Conservation (phyloP, 2,888 invertebrate species). For the Lasioglossum malachurum region DNA sequence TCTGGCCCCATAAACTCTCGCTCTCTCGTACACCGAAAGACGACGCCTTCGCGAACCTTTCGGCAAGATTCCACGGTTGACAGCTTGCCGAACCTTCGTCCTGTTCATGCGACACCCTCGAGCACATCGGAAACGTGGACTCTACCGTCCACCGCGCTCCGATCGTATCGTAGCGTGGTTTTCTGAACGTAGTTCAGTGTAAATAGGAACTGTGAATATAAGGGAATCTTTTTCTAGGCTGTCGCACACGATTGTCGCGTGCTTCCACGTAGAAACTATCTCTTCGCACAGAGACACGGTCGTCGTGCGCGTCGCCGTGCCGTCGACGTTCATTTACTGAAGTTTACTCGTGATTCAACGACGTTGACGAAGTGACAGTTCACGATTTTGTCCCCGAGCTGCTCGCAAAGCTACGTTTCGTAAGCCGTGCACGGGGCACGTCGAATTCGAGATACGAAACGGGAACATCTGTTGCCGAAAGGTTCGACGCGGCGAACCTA, state of each 20-base stretch:
- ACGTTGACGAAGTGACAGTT: conserved; percentile 54
- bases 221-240: background rate
- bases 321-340: background rate
- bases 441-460: conserved; percentile 28
- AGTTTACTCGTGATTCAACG: conserved; percentile 18
- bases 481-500: conserved; percentile 49
- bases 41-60: conserved; percentile 19
- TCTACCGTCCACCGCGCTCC: conserved; percentile 23
- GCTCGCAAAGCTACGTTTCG: conserved; percentile 21
- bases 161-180: background rate
- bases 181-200: conserved; percentile 32
- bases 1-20: background rate
- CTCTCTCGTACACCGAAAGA: background rate
- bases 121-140: conserved; percentile 33
- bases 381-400: conserved; percentile 42
- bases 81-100: conserved; percentile 37
- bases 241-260: conserved; percentile 20
- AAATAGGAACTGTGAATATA: conserved; percentile 48
- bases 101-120: background rate
- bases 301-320: background rate
- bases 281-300: conserved; percentile 26
- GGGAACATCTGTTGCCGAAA: conserved; percentile 62
- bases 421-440: conserved; percentile 20
- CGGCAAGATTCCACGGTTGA: conserved; percentile 32
- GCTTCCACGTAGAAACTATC: conserved; percentile 23